Evolutionary conservation across 2,113 vertebrate species (phyloP).

Genomic region (Nycticryphes semicollaris): DNA sequence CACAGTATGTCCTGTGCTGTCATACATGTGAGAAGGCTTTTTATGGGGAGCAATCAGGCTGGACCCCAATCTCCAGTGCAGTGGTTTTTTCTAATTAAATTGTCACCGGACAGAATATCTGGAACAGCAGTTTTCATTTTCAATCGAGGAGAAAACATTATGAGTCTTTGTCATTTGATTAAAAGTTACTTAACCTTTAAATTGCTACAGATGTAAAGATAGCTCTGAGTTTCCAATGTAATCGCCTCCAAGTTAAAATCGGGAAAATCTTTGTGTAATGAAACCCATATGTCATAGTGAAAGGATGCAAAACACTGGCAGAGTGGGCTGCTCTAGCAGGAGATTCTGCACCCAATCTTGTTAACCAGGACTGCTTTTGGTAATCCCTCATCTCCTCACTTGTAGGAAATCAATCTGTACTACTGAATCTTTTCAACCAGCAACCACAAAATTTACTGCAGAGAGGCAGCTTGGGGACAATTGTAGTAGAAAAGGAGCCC

Average conservation of each 20-base stretch:
- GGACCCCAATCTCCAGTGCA: slow-evolving; percentile 43
- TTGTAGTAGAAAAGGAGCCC: slow-evolving; percentile 60
- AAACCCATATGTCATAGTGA: slow-evolving; percentile 81
- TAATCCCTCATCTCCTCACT: slow-evolving; percentile 80
- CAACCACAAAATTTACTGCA: slow-evolving; percentile 76
- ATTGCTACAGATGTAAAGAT: slow-evolving; percentile 77
- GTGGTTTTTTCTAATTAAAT: slow-evolving; percentile 66
- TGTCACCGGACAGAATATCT: slow-evolving; percentile 56
- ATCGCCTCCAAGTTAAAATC: slow-evolving; percentile 80
- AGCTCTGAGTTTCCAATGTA: slow-evolving; percentile 75
- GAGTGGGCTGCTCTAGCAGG: slow-evolving; percentile 77
- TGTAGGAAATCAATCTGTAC: slow-evolving; percentile 82
- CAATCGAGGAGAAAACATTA: slow-evolving; percentile 60
- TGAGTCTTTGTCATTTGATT: slow-evolving; percentile 78
- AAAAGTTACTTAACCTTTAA: slow-evolving; percentile 79
- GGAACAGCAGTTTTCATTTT: slow-evolving; percentile 64
- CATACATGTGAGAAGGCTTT: slow-evolving; percentile 53
- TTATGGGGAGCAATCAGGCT: slow-evolving; percentile 63
- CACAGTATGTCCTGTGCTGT: slow-evolving; percentile 16
- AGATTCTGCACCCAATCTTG: slow-evolving; percentile 79
- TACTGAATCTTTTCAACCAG: slow-evolving; percentile 77
- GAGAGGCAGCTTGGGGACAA: slow-evolving; percentile 75
- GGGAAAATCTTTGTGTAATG: slow-evolving; percentile 79
- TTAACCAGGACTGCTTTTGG: slow-evolving; percentile 78
- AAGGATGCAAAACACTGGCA: slow-evolving; percentile 78